phyloP scores from a whole-genome alignment of 2,797 vertebrate species.

The Philypnodon macrostomus region DNA sequence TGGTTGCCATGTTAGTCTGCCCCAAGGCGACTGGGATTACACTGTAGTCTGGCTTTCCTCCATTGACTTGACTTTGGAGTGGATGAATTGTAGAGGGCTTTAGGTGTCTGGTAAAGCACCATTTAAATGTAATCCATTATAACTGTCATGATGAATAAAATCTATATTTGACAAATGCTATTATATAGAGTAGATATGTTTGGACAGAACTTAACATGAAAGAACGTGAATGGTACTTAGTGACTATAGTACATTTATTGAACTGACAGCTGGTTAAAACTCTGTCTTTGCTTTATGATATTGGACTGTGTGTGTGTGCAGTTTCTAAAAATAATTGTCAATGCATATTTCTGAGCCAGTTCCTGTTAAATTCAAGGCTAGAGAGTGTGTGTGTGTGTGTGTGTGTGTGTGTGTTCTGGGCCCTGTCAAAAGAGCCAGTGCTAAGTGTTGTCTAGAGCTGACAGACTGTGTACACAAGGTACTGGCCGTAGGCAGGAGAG shows the following conservation, averaged over 20 bases:
- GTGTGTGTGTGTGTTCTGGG: conserved; percentile 29
- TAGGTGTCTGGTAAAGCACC: too few relatives aligned
- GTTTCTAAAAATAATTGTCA: conserved; percentile 8
- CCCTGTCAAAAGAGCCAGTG: conserved; percentile 25
- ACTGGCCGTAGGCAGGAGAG: conserved; percentile 12
- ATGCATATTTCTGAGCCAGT: conserved; percentile 20
- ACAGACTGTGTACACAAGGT: conserved; percentile 34
- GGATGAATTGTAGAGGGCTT: too few relatives aligned
- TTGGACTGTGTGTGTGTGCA: conserved; percentile 1
- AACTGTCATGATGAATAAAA: too few relatives aligned
- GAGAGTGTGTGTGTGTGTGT: conserved; percentile 28
- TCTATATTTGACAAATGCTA: background rate
- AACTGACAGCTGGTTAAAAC: conserved; percentile 10
- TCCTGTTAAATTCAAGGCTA: conserved; percentile 20
- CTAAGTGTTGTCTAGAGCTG: conserved; percentile 32
- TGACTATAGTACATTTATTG: conserved; percentile 23
- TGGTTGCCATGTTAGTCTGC: too few relatives aligned
- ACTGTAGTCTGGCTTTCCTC: too few relatives aligned
- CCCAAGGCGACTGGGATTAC: too few relatives aligned
- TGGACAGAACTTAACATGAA: conserved; percentile 17
- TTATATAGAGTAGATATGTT: too few relatives aligned
- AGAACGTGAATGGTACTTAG: background rate
- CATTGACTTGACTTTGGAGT: too few relatives aligned
- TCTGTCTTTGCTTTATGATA: conserved; percentile 25
- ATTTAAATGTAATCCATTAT: too few relatives aligned